Conservation (phyloP, 2,888 invertebrate species). For the Polydrusus cervinus region DNA sequence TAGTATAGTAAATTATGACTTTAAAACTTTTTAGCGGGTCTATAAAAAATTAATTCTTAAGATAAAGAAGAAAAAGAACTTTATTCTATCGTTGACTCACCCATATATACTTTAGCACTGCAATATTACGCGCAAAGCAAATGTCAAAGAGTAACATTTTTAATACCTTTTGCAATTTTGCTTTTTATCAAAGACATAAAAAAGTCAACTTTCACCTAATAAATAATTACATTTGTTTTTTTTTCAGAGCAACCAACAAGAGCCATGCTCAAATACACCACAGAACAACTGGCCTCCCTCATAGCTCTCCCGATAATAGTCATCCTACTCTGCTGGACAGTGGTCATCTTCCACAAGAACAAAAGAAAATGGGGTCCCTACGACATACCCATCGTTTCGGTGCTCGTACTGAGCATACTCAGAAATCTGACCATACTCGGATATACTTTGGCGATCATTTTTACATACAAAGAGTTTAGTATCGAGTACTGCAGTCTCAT, state of each 20-base stretch:
- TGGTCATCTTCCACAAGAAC: constrained; percentile 73
- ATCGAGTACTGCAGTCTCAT: constrained; percentile 71
- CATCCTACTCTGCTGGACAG: constrained; percentile 71
- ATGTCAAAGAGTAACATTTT: no score
- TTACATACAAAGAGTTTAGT: constrained; percentile 60
- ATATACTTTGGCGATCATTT: constrained; percentile 67
- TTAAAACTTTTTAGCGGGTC: no score
- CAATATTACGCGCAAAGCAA: no score
- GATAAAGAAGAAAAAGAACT: no score
- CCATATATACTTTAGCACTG: no score
- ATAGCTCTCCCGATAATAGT: constrained; percentile 71
- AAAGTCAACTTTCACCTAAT: no score
- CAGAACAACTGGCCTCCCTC: constrained; percentile 69
- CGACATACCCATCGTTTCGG: constrained; percentile 73
- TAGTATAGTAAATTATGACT: no score
- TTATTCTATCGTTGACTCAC: no score
- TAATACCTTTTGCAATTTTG: no score
- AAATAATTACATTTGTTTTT: not conserved
- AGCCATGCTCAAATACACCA: constrained; percentile 66
- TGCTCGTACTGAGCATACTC: constrained; percentile 69
- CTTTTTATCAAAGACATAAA: no score
- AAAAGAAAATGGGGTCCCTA: constrained; percentile 73
- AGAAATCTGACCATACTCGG: constrained; percentile 69
- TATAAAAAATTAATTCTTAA: no score
- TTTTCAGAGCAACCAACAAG: constrained; percentile 7